Evolutionary conservation across 2,888 invertebrate species (phyloP), one percentile per base, ranked within the genome.

Genomic region (Chrysotoxum bicinctum): DNA sequence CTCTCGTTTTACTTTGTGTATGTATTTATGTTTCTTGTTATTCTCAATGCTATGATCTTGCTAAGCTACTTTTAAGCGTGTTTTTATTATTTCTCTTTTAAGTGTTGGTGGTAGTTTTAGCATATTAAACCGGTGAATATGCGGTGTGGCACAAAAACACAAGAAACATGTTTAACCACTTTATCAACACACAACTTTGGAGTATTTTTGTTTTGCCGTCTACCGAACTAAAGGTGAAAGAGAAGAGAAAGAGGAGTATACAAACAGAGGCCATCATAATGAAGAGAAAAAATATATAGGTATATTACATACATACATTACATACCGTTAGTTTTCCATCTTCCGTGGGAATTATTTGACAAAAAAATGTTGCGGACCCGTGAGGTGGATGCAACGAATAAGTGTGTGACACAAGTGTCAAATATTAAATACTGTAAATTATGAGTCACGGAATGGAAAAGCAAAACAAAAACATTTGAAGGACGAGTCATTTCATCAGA

Each of bases 111-210:
- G 19, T 69, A 45, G 56, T 54, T 76, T 76, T 82, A 72, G 52
- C 77, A 74, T 79, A 79, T 69, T 43, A 52, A 75, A 79, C 79
- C 70, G 79, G 75, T 84, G 64, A 56, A 66, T 50, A 50, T 66
- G 56, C 62, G 56, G 32, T 73, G 78, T 79, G 79, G 79, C 75
- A 84, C 60, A 83, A 83, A 79, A 76, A 79, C 58, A 73, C 76
- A 62, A 77, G 77, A 81, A 85, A 85, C 85, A 85, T 81, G 85
- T 77, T 77, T 69, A 81, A 81, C 85, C 81, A 81, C 80, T 80
- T 85, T 76, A 85, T 81, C 76, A 69, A 77, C 73, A 73, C 69
- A 73, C 70, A 70, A 48, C 60, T 80, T 85, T 54, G 8, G 12
- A 62, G 60, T 72, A 68, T 64, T 60, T 60, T 50, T 26, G 9